A percentile compares a stretch with the other conserved stretches of the same genome.
phyloP scores from a whole-genome alignment of 2,113 vertebrate genomes.

The Romanogobio albipinnatus region DNA sequence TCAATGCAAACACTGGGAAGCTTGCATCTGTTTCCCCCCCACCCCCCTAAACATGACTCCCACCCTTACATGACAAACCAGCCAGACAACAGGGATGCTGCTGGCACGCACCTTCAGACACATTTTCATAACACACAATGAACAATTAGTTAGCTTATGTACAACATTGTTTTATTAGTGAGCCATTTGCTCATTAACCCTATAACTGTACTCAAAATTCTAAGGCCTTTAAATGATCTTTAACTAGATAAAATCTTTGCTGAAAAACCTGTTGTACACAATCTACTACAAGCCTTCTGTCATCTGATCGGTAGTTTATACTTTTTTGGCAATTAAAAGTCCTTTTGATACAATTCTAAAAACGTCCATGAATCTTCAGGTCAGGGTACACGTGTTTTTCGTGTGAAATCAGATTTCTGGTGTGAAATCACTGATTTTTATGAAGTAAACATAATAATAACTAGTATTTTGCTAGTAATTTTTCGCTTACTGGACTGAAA shows the following conservation, averaged over 20 bases:
- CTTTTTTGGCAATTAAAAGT: too few relatives aligned
- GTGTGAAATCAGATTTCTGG: not conserved
- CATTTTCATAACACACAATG: not conserved
- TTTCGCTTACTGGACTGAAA: too few relatives aligned
- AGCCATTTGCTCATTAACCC: not conserved
- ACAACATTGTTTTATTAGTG: not conserved
- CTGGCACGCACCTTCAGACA: conserved; percentile 32
- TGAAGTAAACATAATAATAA: too few relatives aligned
- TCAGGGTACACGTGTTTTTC: not conserved
- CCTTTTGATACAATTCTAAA: too few relatives aligned
- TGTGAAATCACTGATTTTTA: not conserved
- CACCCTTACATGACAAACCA: conserved; percentile 71
- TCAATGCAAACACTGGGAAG: conserved; percentile 66
- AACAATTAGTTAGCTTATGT: not conserved
- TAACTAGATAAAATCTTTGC: not conserved
- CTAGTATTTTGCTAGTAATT: too few relatives aligned
- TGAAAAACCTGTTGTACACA: not conserved
- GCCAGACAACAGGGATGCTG: conserved; percentile 43
- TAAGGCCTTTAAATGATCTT: not conserved
- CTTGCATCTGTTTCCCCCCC: conserved; percentile 86
- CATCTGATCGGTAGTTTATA: too few relatives aligned
- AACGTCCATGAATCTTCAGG: not conserved
- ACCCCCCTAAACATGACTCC: conserved; percentile 62
- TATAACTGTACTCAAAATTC: not conserved
- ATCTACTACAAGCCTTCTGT: too few relatives aligned